Conservation (phyloP, 2,113 vertebrate genomes). For the Anarrhichthys ocellatus region DNA sequence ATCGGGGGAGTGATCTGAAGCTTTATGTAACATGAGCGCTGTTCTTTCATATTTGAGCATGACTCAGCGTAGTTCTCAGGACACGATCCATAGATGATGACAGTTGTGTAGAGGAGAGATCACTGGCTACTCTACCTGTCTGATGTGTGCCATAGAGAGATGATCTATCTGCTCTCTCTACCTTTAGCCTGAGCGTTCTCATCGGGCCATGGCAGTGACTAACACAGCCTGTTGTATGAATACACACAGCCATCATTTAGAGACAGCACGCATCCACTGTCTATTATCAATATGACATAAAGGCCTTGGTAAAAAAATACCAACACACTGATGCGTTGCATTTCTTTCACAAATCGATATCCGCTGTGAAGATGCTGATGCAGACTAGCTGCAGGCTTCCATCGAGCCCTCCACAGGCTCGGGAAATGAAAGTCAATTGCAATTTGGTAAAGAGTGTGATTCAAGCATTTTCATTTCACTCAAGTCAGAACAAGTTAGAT, state of each 20-base stretch:
- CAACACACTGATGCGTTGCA: constrained; percentile 6
- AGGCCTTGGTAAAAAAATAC: background rate
- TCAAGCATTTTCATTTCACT: constrained; percentile 10
- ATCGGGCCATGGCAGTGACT: background rate
- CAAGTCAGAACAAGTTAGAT: constrained; percentile 1
- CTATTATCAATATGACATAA: constrained; percentile 15
- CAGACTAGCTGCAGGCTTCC: background rate
- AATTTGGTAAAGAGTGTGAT: background rate
- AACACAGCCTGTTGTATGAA: constrained; percentile 9
- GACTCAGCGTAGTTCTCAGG: background rate
- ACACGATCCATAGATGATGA: background rate
- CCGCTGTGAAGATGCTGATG: constrained; percentile 12
- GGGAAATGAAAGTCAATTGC: background rate
- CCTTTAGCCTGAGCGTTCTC: constrained; percentile 6
- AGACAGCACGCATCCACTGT: background rate
- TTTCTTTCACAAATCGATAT: constrained; percentile 20
- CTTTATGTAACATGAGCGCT: background rate
- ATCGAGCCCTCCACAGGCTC: background rate
- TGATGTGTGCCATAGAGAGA: background rate
- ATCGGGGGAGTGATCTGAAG: background rate
- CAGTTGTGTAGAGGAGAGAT: background rate
- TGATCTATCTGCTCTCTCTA: background rate
- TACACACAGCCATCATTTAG: background rate
- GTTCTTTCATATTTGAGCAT: background rate
- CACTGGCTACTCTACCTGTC: background rate